Conservation (phyloP, 1,140 invertebrate genomes). For the Camponotus floridanus region DNA sequence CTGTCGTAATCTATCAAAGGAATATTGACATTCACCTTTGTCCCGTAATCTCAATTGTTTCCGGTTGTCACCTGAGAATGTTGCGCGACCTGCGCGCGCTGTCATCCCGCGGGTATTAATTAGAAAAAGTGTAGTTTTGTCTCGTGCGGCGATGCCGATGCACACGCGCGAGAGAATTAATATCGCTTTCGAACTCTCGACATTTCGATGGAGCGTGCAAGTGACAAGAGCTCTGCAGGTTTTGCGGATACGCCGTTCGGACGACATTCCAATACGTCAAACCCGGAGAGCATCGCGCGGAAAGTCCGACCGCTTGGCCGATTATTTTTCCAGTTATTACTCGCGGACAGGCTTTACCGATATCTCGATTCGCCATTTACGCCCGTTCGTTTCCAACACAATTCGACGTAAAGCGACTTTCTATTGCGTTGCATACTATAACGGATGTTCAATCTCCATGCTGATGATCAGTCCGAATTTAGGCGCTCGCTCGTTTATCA, state of each 20-base stretch:
- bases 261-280: constrained; percentile 77
- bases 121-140: constrained; percentile 65
- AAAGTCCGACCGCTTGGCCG: constrained; percentile 70
- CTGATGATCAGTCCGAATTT: constrained; percentile 38
- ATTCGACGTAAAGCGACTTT: constrained; percentile 70
- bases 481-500: constrained; percentile 59
- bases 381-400: constrained; percentile 47
- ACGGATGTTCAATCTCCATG: constrained; percentile 62
- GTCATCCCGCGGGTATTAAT: constrained; percentile 54
- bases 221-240: constrained; percentile 69
- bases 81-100: background rate
- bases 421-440: constrained; percentile 38
- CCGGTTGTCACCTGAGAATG: constrained; percentile 40
- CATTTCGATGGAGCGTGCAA: constrained; percentile 73
- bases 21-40: constrained; percentile 21
- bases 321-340: constrained; percentile 77
- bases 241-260: constrained; percentile 65
- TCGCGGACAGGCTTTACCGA: constrained; percentile 59
- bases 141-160: constrained; percentile 21
- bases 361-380: constrained; percentile 69
- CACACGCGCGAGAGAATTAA: constrained; percentile 62
- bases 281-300: constrained; percentile 57
- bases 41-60: constrained; percentile 35
- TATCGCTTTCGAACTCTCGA: constrained; percentile 61
- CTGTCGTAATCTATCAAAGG: background rate